These are phyloP conservation scores for Drosophila tripunctata DNA, from an alignment of 2,888 invertebrate genomes.

Conservation along the genomic window DNA sequence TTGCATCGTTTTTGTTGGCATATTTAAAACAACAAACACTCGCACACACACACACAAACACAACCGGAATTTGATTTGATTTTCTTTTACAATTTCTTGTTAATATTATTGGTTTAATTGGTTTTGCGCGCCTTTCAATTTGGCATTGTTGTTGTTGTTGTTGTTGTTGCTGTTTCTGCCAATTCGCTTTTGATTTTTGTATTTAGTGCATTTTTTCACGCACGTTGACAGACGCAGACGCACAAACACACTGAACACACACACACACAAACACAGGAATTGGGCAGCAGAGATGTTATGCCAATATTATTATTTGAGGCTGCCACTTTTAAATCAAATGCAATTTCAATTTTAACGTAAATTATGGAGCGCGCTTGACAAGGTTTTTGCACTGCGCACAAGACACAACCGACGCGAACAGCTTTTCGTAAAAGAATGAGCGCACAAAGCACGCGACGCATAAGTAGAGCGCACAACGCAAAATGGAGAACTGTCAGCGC, in stretches of 20 bases:
- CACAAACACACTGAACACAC: slow-evolving; percentile 18
- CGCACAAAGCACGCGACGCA: background rate
- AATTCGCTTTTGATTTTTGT: slow-evolving; percentile 38
- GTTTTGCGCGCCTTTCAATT: slow-evolving; percentile 40
- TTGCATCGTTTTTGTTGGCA: slow-evolving; percentile 57
- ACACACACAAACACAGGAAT: slow-evolving; percentile 7
- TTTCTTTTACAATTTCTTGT: slow-evolving; percentile 16
- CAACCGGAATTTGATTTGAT: slow-evolving; percentile 35
- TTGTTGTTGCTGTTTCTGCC: slow-evolving; percentile 26
- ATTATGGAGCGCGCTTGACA: slow-evolving; percentile 18
- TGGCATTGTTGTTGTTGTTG: slow-evolving; percentile 45
- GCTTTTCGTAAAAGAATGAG: slow-evolving; percentile 34
- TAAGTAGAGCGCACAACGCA: background rate
- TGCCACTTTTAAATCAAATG: slow-evolving; percentile 39
- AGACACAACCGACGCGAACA: slow-evolving; percentile 31
- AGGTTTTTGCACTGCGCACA: background rate
- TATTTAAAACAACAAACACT: slow-evolving; percentile 27
- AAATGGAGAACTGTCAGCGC: background rate
- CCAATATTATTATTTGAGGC: slow-evolving; percentile 35
- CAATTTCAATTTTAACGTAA: slow-evolving; percentile 42
- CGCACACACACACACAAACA: slow-evolving; percentile 1
- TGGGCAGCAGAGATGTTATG: slow-evolving; percentile 27
- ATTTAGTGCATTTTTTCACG: slow-evolving; percentile 67
- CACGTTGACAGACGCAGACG: slow-evolving; percentile 28
- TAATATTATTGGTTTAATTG: slow-evolving; percentile 1